These are phyloP conservation scores for Emydura subglobosa DNA, from an alignment of 2,113 vertebrate species.

Conservation along the genomic window DNA sequence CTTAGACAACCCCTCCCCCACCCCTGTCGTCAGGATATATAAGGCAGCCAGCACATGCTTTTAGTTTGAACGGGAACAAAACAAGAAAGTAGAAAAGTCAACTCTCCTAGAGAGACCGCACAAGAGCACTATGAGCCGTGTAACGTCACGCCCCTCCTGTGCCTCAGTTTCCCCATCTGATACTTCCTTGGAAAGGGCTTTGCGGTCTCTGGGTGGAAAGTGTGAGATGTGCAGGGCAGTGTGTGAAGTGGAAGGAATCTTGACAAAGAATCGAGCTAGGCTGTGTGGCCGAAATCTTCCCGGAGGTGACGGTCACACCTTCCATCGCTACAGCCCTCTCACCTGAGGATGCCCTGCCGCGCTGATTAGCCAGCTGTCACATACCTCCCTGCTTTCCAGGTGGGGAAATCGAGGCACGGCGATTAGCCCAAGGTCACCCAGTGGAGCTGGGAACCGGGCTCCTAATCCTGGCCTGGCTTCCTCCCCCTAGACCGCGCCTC, in stretches of 20 bases:
- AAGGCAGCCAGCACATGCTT: neutral
- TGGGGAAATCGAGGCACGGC: neutral
- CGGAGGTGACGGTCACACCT: neutral
- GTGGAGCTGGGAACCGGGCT: neutral
- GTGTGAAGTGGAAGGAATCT: neutral
- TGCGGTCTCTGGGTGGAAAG: neutral
- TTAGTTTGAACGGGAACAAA: neutral
- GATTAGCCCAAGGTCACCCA: neutral
- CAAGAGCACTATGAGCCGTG: fast-evolving
- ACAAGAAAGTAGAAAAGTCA: neutral
- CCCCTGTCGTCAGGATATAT: neutral
- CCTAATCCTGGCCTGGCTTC: neutral
- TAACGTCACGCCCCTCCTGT: fast-evolving
- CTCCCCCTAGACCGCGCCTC: neutral
- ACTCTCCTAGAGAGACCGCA: neutral
- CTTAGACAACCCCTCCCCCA: too few relatives aligned
- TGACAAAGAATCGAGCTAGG: neutral
- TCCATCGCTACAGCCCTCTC: neutral
- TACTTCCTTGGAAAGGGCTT: neutral
- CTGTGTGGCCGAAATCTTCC: neutral
- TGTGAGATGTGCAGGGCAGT: neutral
- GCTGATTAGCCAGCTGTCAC: neutral
- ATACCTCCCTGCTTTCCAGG: neutral
- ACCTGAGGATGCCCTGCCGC: neutral
- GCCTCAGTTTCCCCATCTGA: conserved; percentile 5